Evolutionary conservation across 2,888 invertebrate species (phyloP).

Genomic region (Hecatera dysodea): DNA sequence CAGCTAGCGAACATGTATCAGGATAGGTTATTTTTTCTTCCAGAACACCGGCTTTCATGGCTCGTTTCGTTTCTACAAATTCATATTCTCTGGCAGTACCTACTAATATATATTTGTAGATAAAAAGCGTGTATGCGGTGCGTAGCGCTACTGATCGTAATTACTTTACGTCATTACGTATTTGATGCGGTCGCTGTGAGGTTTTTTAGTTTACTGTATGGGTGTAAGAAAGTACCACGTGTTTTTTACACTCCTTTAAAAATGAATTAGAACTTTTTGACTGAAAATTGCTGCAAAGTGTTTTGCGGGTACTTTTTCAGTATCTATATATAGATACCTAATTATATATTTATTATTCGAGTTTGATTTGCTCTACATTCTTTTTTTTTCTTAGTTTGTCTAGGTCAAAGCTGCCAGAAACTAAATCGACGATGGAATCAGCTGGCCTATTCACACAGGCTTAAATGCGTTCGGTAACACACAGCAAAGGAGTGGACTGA

Average conservation of each 20-base stretch:
- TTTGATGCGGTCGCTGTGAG: slow-evolving; percentile 80
- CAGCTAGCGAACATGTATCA: too few relatives aligned
- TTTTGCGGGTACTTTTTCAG: too few relatives aligned
- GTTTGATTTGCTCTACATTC: too few relatives aligned
- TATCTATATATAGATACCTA: too few relatives aligned
- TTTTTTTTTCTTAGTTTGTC: too few relatives aligned
- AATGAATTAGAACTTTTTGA: neutral
- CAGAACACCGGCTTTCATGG: neutral
- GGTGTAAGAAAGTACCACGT: slow-evolving; percentile 56
- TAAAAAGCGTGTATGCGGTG: slow-evolving; percentile 60
- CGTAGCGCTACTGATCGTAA: slow-evolving; percentile 59
- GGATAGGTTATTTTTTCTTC: too few relatives aligned
- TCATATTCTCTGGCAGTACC: slow-evolving; percentile 14
- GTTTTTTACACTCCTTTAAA: neutral
- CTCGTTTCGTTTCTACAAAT: neutral
- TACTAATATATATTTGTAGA: slow-evolving; percentile 59
- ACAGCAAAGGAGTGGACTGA: too few relatives aligned
- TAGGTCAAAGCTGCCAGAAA: too few relatives aligned
- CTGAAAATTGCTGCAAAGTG: neutral
- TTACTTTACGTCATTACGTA: slow-evolving; percentile 76
- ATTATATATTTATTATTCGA: too few relatives aligned
- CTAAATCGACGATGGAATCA: too few relatives aligned
- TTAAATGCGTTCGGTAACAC: too few relatives aligned
- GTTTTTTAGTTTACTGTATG: slow-evolving; percentile 66
- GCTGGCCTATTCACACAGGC: too few relatives aligned